These are phyloP conservation scores for Athalia cordata DNA, from an alignment of 2,888 invertebrate genomes.

Conservation along the genomic window DNA sequence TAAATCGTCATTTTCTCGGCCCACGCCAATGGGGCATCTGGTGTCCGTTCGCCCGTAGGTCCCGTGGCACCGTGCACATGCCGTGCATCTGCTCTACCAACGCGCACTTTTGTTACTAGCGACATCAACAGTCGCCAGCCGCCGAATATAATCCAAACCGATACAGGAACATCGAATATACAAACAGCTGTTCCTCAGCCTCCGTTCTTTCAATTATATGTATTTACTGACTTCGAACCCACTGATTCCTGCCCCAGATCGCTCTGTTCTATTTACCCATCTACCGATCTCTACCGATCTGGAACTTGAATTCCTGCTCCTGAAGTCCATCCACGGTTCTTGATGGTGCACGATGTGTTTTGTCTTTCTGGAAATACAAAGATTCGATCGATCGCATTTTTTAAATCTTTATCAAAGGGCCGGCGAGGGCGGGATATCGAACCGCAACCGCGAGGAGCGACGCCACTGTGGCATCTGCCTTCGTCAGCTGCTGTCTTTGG, in stretches of 20 bases:
- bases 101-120: constrained; percentile 69
- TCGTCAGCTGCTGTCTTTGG: constrained; percentile 12
- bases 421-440: neutral
- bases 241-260: neutral
- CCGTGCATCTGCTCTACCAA: constrained; percentile 70
- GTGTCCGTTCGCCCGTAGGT: constrained; percentile 60
- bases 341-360: neutral
- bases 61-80: constrained; percentile 63
- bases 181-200: constrained; percentile 47
- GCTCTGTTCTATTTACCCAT: neutral
- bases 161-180: constrained; percentile 64
- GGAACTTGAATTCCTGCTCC: constrained; percentile 4
- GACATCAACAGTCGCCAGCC: constrained; percentile 53
- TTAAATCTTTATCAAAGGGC: neutral
- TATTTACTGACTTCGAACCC: constrained; percentile 1
- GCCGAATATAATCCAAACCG: constrained; percentile 60
- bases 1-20: constrained; percentile 37
- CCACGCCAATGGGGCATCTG: constrained; percentile 72
- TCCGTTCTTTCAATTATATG: constrained; percentile 3
- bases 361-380: neutral
- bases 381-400: neutral
- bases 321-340: neutral
- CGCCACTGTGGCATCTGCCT: constrained; percentile 47
- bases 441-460: constrained; percentile 28
- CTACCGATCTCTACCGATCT: neutral